A percentile compares a stretch with the other conserved stretches of the same genome.
These are phyloP conservation scores for Microctonus brassicae DNA, from an alignment of 2,888 invertebrate genomes.

Conservation along the genomic window DNA sequence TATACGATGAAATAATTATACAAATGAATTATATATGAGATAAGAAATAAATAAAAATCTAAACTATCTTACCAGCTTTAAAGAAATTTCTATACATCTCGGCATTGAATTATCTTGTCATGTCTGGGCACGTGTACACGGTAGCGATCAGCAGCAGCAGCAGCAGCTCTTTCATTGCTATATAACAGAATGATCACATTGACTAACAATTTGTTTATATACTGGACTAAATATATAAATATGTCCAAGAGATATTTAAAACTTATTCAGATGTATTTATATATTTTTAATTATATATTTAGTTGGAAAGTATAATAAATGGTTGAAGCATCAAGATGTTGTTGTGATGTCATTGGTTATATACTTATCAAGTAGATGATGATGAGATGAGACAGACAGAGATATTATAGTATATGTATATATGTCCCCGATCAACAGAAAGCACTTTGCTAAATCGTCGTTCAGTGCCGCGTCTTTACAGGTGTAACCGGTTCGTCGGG, in stretches of 20 bases:
- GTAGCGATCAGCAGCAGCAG: too few relatives aligned
- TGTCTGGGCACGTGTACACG: conserved; percentile 27
- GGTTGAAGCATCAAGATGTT: background rate
- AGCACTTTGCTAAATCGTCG: conserved; percentile 43
- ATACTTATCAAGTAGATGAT: background rate
- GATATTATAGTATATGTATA: background rate
- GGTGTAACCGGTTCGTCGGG: conserved; percentile 61
- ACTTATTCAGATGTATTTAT: background rate
- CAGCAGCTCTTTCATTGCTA: conserved; percentile 11
- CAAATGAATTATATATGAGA: too few relatives aligned
- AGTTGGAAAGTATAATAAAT: background rate
- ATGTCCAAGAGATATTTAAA: background rate
- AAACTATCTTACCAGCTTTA: conserved; percentile 13
- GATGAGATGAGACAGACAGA: background rate
- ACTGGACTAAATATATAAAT: background rate
- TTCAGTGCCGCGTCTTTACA: conserved; percentile 47
- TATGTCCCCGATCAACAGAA: conserved; percentile 24
- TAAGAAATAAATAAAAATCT: conserved; percentile 17
- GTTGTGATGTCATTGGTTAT: background rate
- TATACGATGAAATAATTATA: too few relatives aligned
- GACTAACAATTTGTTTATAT: background rate
- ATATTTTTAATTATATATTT: background rate
- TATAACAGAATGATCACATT: background rate
- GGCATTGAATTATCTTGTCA: conserved; percentile 31
- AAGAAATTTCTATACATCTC: conserved; percentile 12